A percentile compares a stretch with the other conserved stretches of the same genome.
phyloP scores from a whole-genome alignment of 2,113 vertebrate species.

The Circaetus cinerascens region DNA sequence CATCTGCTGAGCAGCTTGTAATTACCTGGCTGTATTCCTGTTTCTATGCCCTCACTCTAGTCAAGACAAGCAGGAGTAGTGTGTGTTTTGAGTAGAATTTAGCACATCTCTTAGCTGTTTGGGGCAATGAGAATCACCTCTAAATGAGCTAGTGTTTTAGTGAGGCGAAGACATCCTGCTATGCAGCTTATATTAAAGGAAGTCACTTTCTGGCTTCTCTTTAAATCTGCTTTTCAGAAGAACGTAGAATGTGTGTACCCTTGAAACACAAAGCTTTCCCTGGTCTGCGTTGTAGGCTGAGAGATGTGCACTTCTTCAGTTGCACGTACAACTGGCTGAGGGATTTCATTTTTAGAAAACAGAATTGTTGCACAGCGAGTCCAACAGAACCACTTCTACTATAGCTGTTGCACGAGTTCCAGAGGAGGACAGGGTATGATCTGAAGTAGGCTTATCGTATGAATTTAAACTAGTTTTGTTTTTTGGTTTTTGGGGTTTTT shows the following conservation, averaged over 20 bases:
- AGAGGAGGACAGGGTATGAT: too few species aligned
- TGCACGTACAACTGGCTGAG: background rate
- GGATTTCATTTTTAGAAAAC: background rate
- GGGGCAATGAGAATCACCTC: background rate
- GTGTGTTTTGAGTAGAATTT: background rate
- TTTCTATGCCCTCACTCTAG: fast-evolving
- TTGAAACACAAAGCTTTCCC: background rate
- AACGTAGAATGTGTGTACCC: fast-evolving
- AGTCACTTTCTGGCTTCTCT: background rate
- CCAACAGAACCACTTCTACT: fast-evolving
- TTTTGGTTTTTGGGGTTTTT: background rate
- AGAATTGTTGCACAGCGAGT: too few species aligned
- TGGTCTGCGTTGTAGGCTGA: background rate
- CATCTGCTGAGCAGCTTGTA: background rate
- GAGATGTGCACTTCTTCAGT: background rate
- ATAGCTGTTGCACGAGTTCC: background rate
- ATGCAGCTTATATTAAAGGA: background rate
- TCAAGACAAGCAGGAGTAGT: background rate
- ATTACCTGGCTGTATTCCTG: background rate
- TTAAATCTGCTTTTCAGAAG: background rate
- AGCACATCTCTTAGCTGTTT: background rate
- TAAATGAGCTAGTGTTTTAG: background rate
- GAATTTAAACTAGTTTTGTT: background rate
- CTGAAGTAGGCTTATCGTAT: background rate
- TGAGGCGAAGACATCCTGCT: background rate